Base-by-base conservation (phyloP, 2,113 vertebrate species). In the Canis aureus region DNA sequence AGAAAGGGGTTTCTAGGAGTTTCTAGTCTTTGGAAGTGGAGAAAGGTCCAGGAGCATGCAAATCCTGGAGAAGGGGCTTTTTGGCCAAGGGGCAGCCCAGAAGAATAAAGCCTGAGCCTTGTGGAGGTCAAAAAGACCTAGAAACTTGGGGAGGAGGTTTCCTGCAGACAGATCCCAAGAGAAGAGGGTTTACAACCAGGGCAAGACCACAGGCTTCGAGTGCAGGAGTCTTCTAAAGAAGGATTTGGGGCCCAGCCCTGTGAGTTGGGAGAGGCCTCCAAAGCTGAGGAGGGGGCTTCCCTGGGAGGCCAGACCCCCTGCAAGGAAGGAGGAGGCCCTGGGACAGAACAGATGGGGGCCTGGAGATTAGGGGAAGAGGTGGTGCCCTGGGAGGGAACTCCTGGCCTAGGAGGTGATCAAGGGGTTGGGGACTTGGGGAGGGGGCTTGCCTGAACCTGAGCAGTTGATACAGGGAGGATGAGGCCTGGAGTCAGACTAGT, bases 401-500 rank as follows among this genome's bases (percentile, higher is more conserved):
- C 51, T 19, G 66, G 43, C 29, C 29, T 17, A 59, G 53, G 78
- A 9, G 12, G 8, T 69, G 13, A 32, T 17, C 13, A 1, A 53
- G 57, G 76, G 43, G 10, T 0, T 35, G n/a, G n/a, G 80, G 38
- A 19, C 19, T 38, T 43, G 35, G 66, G 43, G 25, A 60, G 59
- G 96, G 93, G 89, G 79, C 83, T 89, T 92, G 91, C 91, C 93
- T 79, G 73, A 25, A 71, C 79, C 49, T 55, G 32, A 84, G 64
- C 29, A 71, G 71, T 32, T n/a, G 51, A 74, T 23, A 93, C 15
- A 43, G 67, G 90, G 86, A 83, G 51, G 69, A 32, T 15, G 51
- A 89, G 96, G 97, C 95, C 96, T 85, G 27, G 67, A 90, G 89
- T 66, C 91, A 91, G 84, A 35, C 80, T 38, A 53, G 79, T 79